phyloP scores from a whole-genome alignment of 2,888 invertebrate genomes.

The Dendrolimus pini region DNA sequence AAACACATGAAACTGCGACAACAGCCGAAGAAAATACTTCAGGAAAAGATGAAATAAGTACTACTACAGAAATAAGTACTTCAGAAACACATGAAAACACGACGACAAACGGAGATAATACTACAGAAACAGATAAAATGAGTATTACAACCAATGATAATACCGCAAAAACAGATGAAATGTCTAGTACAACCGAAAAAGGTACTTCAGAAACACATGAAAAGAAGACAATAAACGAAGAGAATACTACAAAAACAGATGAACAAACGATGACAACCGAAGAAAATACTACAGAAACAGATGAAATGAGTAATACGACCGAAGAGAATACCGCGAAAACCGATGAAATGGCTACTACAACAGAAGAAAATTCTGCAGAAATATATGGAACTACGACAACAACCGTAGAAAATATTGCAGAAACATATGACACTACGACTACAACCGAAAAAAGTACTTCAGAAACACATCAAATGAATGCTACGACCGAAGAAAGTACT shows the following conservation, averaged over 20 bases:
- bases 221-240: neutral
- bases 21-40: too few relatives aligned
- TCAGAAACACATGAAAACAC: too few relatives aligned
- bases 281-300: neutral
- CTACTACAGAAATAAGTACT: too few relatives aligned
- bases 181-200: neutral
- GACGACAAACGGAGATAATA: too few relatives aligned
- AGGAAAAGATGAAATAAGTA: too few relatives aligned
- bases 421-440: neutral
- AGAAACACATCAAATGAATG: too few relatives aligned
- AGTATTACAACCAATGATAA: neutral
- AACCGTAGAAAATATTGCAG: too few relatives aligned
- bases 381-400: too few relatives aligned
- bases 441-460: too few relatives aligned
- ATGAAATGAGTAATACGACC: neutral
- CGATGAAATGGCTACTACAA: neutral
- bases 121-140: neutral
- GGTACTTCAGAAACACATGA: neutral
- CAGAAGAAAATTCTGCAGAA: too few relatives aligned
- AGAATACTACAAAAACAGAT: neutral
- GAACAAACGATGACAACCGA: slow-evolving; percentile 1
- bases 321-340: neutral
- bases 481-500: too few relatives aligned
- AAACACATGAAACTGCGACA: too few relatives aligned
- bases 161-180: neutral